Base-by-base conservation (phyloP, 1,140 invertebrate species). In the Caerostris darwini region DNA sequence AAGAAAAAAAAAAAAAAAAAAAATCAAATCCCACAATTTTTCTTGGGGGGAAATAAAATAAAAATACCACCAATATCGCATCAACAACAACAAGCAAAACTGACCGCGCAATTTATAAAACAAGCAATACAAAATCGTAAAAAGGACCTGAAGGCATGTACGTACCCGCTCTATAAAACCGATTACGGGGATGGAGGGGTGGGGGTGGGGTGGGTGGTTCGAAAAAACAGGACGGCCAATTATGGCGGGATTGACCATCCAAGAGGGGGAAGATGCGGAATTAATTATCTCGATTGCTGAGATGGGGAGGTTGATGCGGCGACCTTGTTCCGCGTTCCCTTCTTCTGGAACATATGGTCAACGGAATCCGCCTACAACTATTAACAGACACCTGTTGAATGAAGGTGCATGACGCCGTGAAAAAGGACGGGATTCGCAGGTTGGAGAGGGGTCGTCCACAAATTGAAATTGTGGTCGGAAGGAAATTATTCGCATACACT, bases 351-450 rank as follows among this genome's bases (percentile, higher is more conserved):
- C 92, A 93, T 93, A 93, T 93, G 92, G 92, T 93, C 85, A 93
- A 81, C 92, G 92, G 82, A 93, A 89, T 93, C 92, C 92, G 92
- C 92, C 92, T 93, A 93, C 92, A 81, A 93, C 92, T 93, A 93
- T 93, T 93, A 88, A 54, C 92, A 17, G 85, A 93, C 92, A 93
- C 92, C 92, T 93, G 92, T 93, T 88, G 92, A 93, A 93, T 88
- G 85, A 82, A 87, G 67, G 83, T 93, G 92, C 92, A 88, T 88
- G 77, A 81, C 92, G 92, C 67, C 85, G 67, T 93, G 85, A 93
- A 93, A 86, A 87, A 57, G 61, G 91, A 82, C 64, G 83, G 14
- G 53, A 7, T 86, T 86, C 14, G 14, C 17, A 56, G 71, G 61
- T 54, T 59, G 14, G 1, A 17, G 34, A 19, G 91, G 92, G 92